Evolutionary conservation across 2,797 vertebrate species (phyloP).

Genomic region (Megalops cyprinoides): DNA sequence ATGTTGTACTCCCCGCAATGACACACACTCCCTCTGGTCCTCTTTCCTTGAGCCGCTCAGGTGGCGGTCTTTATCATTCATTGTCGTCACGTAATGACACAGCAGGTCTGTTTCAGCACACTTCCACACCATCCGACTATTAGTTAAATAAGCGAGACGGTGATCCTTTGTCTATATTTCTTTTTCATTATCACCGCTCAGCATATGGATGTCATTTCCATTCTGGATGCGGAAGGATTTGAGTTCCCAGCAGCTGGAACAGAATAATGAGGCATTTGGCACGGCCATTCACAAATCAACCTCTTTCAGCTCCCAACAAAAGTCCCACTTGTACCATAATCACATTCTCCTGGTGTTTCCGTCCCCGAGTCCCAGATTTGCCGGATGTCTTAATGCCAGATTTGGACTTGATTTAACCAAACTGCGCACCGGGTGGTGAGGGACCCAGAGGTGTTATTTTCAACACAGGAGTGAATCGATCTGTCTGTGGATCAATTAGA

Average conservation of each 20-base stretch:
- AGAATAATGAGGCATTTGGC: constrained; percentile 16
- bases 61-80: constrained; percentile 34
- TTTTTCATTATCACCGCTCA: constrained; percentile 22
- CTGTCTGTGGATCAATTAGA: background rate
- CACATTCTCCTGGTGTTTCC: background rate
- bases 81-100: constrained; percentile 39
- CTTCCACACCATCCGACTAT: constrained; percentile 25
- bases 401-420: constrained; percentile 26
- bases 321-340: background rate
- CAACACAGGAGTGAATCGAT: background rate
- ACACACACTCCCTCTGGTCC: too few relatives aligned
- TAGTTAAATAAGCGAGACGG: constrained; percentile 35
- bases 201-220: constrained; percentile 25
- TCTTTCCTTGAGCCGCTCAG: background rate
- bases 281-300: background rate
- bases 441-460: background rate
- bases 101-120: constrained; percentile 29
- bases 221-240: constrained; percentile 25
- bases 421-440: background rate
- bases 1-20: background rate
- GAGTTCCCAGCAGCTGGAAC: constrained; percentile 21
- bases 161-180: constrained; percentile 8
- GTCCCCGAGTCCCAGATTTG: background rate
- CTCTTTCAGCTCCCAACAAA: background rate
- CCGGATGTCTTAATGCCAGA: constrained; percentile 23